Evolutionary conservation across 2,797 vertebrate species (phyloP), one percentile per base, ranked within the genome.

Genomic region (Allobates femoralis): DNA sequence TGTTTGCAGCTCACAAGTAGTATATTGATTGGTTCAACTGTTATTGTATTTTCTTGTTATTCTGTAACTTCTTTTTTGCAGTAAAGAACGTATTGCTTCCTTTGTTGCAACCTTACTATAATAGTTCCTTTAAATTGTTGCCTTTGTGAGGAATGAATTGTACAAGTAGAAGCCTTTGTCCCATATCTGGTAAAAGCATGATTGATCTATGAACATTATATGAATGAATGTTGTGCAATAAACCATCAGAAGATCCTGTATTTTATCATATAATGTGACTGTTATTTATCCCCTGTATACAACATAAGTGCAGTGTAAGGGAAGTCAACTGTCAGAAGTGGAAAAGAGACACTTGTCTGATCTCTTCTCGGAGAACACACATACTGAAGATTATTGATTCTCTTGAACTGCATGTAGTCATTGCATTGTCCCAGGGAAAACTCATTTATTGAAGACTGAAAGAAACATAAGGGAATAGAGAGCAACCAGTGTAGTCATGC

Each of bases 391-490:
- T 74, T 74, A 74, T 74, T 74, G 71, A 74, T 74, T 50, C 37
- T 69, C 8, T 16, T 26, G 14, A 26, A 50, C 37, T 74, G 71
- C 23, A 74, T 74, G 71, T 74, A 74, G 71, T 74, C 71, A 74
- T 74, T 74, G 71, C 34, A 26, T 74, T 74, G 71, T 74, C 71
- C 71, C 32, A 74, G 37, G 46, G 71, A 74, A 50, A 46, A 14
- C 37, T 50, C 41, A 50, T 74, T 74, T 74, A 74, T 46, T 50
- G 71, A 74, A 46, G 71, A 71, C 34, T 37, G 67, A 41, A 71
- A 28, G 71, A 74, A 74, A n/a, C 71, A 50, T 46, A n/a, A 74
- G 37, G 71, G 71, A 26, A 73, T 73, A n/a, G 69, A 73, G 69
- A 46, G 26, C 21, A n/a, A 26, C 71, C 41, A 74, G 71, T 50